phyloP scores from a whole-genome alignment of 2,113 vertebrate genomes.

The Cyanoderma ruficeps region DNA sequence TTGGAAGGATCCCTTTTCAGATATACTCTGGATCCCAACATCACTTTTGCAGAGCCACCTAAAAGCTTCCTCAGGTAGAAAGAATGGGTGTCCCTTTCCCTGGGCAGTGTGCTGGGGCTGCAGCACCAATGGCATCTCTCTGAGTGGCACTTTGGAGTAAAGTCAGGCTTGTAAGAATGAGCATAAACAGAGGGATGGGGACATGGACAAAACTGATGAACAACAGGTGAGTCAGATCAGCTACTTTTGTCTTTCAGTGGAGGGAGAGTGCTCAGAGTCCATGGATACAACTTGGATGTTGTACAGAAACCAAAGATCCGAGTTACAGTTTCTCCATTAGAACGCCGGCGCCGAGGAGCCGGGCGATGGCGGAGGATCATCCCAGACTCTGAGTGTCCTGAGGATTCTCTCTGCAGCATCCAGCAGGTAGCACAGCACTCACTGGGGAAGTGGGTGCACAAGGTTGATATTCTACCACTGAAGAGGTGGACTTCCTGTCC shows the following conservation, averaged over 20 bases:
- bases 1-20: slow-evolving; percentile 76
- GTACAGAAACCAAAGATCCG: slow-evolving; percentile 90
- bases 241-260: slow-evolving; percentile 78
- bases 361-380: slow-evolving; percentile 72
- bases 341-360: slow-evolving; percentile 60
- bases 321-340: slow-evolving; percentile 76
- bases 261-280: slow-evolving; percentile 85
- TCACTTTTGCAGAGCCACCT: slow-evolving; percentile 84
- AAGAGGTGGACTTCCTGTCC: background rate
- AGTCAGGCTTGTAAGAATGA: background rate
- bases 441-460: background rate
- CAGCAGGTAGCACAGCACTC: slow-evolving; percentile 67
- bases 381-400: slow-evolving; percentile 77
- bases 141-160: background rate
- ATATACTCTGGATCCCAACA: slow-evolving; percentile 89
- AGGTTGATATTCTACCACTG: background rate
- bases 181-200: background rate
- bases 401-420: slow-evolving; percentile 71
- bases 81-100: background rate
- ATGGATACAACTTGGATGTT: slow-evolving; percentile 90
- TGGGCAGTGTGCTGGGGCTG: background rate
- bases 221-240: background rate
- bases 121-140: background rate
- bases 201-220: background rate
- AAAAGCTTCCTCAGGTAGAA: slow-evolving; percentile 90